Conservation (phyloP, 2,888 invertebrate species). For the Dione juno region DNA sequence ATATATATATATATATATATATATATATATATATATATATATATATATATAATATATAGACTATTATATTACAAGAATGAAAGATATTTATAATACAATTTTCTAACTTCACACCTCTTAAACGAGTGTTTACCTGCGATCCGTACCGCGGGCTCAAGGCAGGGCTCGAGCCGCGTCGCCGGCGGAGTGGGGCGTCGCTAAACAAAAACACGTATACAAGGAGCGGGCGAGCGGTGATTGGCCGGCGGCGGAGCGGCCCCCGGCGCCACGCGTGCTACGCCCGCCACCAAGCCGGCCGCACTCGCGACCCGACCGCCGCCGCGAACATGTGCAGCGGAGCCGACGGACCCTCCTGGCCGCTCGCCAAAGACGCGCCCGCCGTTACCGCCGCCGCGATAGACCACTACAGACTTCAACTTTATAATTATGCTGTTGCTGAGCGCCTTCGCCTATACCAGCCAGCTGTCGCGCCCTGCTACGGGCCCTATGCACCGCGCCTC, state of each 20-base stretch:
- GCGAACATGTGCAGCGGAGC: conserved; percentile 81
- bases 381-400: conserved; percentile 86
- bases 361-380: conserved; percentile 77
- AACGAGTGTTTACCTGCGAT: conserved; percentile 54
- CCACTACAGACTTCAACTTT: conserved; percentile 92
- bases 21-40: too few species aligned
- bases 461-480: conserved; percentile 83
- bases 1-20: too few species aligned
- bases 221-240: conserved; percentile 69
- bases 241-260: conserved; percentile 53
- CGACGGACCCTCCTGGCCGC: conserved; percentile 79
- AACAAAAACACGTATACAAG: conserved; percentile 83
- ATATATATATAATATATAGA: background rate
- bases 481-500: conserved; percentile 84
- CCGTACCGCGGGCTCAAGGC: conserved; percentile 73
- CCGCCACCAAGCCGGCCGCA: conserved; percentile 48
- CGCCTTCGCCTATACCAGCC: conserved; percentile 88
- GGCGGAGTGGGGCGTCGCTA: conserved; percentile 82
- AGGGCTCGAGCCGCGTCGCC: conserved; percentile 74
- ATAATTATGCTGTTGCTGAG: conserved; percentile 94
- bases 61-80: background rate
- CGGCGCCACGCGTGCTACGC: conserved; percentile 50
- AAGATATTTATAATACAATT: conserved; percentile 22
- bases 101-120: conserved; percentile 34
- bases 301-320: conserved; percentile 69